Evolutionary conservation across 2,113 vertebrate species (phyloP).

Genomic region (Tychaedon coryphoeus): DNA sequence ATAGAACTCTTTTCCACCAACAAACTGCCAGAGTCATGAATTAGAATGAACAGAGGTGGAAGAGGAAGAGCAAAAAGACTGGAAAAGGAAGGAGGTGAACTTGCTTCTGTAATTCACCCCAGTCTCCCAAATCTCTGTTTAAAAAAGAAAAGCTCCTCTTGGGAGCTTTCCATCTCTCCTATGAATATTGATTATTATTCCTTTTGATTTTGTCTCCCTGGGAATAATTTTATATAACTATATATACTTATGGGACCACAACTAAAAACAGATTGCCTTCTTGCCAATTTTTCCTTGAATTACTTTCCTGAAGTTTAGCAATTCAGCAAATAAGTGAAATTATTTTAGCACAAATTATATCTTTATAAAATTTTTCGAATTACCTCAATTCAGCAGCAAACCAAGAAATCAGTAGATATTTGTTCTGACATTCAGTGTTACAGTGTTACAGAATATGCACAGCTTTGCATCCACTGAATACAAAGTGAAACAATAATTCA

Average conservation of each 20-base stretch:
- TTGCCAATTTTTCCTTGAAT: neutral
- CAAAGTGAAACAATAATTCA: neutral
- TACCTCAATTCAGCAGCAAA: neutral
- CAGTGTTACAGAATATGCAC: neutral
- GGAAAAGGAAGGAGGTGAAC: neutral
- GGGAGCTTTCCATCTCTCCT: neutral
- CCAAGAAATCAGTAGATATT: neutral
- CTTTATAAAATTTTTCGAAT: neutral
- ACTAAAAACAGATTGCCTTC: neutral
- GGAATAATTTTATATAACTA: neutral
- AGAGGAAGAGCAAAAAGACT: neutral
- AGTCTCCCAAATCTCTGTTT: neutral
- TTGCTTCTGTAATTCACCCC: neutral
- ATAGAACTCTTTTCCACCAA: neutral
- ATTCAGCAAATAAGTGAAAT: neutral
- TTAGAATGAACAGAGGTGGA: neutral
- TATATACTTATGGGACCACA: neutral
- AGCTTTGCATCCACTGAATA: neutral
- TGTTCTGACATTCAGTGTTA: neutral
- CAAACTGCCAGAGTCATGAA: neutral
- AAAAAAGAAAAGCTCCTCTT: neutral
- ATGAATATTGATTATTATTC: neutral
- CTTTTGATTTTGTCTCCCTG: neutral
- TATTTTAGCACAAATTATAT: neutral
- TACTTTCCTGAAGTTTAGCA: neutral